phyloP scores from a whole-genome alignment of 2,888 invertebrate genomes.

The Tethea ocularis region DNA sequence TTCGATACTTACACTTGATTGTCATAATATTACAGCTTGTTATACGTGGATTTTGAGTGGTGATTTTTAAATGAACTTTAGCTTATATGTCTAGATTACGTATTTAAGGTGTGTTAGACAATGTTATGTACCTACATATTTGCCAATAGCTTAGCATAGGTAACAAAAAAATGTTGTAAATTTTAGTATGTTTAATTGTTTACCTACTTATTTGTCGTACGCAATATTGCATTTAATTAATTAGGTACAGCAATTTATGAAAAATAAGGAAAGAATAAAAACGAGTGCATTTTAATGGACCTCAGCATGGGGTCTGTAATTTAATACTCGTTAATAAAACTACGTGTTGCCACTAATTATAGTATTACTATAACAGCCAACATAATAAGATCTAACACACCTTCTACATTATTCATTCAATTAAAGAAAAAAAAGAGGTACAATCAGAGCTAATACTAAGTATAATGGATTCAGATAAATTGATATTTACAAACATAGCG shows the following conservation, averaged over 20 bases:
- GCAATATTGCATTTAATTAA: background rate
- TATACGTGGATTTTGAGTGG: background rate
- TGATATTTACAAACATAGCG: too few relatives aligned
- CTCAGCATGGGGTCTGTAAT: slow-evolving; percentile 62
- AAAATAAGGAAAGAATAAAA: slow-evolving; percentile 48
- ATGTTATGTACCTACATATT: too few relatives aligned
- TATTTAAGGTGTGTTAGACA: background rate
- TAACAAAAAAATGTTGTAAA: too few relatives aligned
- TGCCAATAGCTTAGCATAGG: background rate
- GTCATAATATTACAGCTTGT: background rate
- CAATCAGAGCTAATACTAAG: background rate
- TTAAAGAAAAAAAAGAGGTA: background rate
- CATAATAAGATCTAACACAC: slow-evolving; percentile 28
- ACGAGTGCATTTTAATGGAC: slow-evolving; percentile 59
- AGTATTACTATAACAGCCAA: slow-evolving; percentile 26
- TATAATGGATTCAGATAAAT: too few relatives aligned
- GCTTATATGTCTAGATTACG: background rate
- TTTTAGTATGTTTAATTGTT: too few relatives aligned
- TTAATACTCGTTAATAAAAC: slow-evolving; percentile 55
- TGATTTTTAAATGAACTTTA: background rate
- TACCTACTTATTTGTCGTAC: background rate
- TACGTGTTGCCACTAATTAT: slow-evolving; percentile 54
- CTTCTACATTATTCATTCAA: slow-evolving; percentile 13
- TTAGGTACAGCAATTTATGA: slow-evolving; percentile 35
- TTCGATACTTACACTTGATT: background rate